phyloP scores from a whole-genome alignment of 2,113 vertebrate species.

The Megalops atlanticus region DNA sequence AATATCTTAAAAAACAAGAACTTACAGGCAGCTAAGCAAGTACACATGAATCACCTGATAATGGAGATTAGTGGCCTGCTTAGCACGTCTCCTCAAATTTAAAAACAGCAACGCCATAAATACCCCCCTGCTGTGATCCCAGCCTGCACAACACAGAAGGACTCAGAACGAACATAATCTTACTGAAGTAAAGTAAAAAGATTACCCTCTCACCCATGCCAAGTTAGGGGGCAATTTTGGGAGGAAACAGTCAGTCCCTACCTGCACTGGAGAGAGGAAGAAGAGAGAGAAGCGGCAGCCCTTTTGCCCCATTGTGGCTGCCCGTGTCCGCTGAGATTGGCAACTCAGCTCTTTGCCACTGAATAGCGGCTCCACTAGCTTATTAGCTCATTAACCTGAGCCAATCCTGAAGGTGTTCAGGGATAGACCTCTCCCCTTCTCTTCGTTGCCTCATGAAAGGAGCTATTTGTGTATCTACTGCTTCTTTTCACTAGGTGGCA shows the following conservation, averaged over 20 bases:
- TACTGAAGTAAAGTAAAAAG: background rate
- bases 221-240: background rate
- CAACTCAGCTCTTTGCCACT: slow-evolving; percentile 38
- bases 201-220: background rate
- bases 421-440: background rate
- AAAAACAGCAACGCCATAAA: background rate
- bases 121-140: background rate
- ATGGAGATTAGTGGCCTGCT: background rate
- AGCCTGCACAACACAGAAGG: background rate
- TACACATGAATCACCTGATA: background rate
- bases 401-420: slow-evolving; percentile 21
- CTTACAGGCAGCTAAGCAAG: background rate
- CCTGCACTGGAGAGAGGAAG: slow-evolving; percentile 71
- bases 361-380: slow-evolving; percentile 53
- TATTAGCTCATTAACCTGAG: slow-evolving; percentile 63
- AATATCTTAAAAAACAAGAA: background rate
- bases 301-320: slow-evolving; percentile 71
- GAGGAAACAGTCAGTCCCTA: slow-evolving; percentile 41
- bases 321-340: slow-evolving; percentile 36
- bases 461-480: background rate
- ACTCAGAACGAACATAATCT: background rate
- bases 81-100: background rate
- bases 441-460: background rate
- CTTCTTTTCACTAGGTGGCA: slow-evolving; percentile 48
- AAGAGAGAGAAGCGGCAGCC: slow-evolving; percentile 70